Evolutionary conservation across 2,797 vertebrate species (phyloP).

Genomic region (Amazonetta brasiliensis): DNA sequence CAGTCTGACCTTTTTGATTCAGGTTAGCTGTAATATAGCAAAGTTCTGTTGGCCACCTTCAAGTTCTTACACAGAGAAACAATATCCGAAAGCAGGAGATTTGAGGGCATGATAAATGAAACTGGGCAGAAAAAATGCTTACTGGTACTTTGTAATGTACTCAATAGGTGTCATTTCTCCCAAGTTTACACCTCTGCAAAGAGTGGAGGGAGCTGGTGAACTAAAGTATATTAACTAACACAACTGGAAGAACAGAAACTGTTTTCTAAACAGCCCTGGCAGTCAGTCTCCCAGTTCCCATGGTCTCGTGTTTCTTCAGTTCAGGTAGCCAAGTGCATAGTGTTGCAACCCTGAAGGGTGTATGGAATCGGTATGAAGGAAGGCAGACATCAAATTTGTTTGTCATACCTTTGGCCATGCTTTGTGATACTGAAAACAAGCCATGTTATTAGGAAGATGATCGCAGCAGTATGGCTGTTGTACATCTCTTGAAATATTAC

Average conservation of each 20-base stretch:
- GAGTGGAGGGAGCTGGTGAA: neutral
- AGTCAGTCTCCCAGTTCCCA: neutral
- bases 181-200: neutral
- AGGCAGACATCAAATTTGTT: neutral
- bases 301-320: neutral
- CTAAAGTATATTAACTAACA: neutral
- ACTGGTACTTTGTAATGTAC: neutral
- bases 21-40: neutral
- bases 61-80: neutral
- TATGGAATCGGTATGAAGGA: neutral
- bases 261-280: conserved; percentile 1
- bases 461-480: neutral
- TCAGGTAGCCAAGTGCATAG: neutral
- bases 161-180: neutral
- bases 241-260: neutral
- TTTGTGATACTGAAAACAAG: neutral
- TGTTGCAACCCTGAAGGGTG: neutral
- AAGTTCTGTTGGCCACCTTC: neutral
- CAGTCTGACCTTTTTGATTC: neutral
- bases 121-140: neutral
- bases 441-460: neutral
- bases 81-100: neutral
- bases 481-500: neutral
- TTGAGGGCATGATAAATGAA: neutral
- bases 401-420: neutral